Base-by-base conservation (phyloP, 2,113 vertebrate species). In the Puffinus mauretanicus region DNA sequence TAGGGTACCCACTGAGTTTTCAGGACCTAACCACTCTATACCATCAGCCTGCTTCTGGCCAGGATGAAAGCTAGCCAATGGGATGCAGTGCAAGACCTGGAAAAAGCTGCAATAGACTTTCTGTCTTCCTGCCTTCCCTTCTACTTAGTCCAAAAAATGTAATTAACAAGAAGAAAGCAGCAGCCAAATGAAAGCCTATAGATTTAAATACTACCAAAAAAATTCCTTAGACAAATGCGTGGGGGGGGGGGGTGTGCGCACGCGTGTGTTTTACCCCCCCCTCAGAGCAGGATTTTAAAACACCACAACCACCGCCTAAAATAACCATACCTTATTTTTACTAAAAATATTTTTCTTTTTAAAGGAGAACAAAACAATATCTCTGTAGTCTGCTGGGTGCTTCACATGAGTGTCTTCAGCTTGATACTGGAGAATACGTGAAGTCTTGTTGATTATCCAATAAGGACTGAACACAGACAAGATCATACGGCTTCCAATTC, bases 381-480 rank as follows among this genome's bases (percentile, higher is more conserved):
- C 99, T 73, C 99, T 97, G 93, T 96, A 99, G 93, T 99, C 99
- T 2, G 99, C 98, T 4, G 99, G 99, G 77, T 99, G 99, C 54
- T 99, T 99, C 88, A 99, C 97, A 2, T 98, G 97, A 19, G 96
- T 61, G 34, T 99, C 99, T 80, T 99, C 99, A 2, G 99, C 98
- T n/a, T 95, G 94, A 97, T 99, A 99, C 97, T 99, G 99, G 22
- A 99, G 98, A 42, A 99, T 97, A 4, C 99, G 98, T 3, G 98
- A 99, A 1, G 99, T 99, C 96, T 99, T 99, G 97, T 99, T 99
- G 97, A 99, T 99, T 58, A 99, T 98, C 99, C 99, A 99, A 51
- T 99, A 99, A 1, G 99, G 99, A 62, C 99, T 99, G 89, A 99
- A 99, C 47, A 99, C 92, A 2, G 99, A 99, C 44, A 99, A 87